Evolutionary conservation across 2,888 invertebrate species (phyloP), one percentile per base, ranked within the genome.

Genomic region (Stegophylla sp.): DNA sequence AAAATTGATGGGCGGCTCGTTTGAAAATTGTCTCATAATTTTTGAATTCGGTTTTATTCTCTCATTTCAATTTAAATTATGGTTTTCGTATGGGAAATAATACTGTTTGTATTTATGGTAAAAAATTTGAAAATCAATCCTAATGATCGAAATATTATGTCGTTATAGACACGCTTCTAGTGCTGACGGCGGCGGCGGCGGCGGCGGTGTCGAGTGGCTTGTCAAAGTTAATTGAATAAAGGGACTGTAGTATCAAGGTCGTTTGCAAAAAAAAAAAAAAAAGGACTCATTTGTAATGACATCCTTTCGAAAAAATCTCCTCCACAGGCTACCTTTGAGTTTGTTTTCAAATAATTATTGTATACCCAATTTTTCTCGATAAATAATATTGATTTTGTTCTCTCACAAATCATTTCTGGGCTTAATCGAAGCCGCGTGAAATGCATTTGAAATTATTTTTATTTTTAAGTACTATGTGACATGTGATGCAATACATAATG

Each of bases 201-300:
- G n/a, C 28, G 51, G 34, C 51, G 20, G 59, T 59, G 56, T 56
- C 3, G 45, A 45, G 28, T n/a, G 28, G 45, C 17, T 45, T 69
- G 67, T 69, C 23, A 45, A n/a, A 28, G 15, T 77, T 69, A 77
- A 77, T 69, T 77, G 67, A 77, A 77, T 67, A 69, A 77, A 59
- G 77, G 77, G 67, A 67, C 66, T 67, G 43, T 15, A 56, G 56
- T 45, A 59, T 9, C 76, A 77, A 69, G 77, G 77, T 77, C 43
- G 59, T 69, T 34, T 59, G 28, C 28, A 1, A 17, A 45, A 66
- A 66, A n/a, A n/a, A 53, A 66, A 64, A 51, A 63, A 74, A 26
- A 20, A 63, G 17, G 0, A 76, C 66, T 41, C 64, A 17, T 67
- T 28, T 23, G 17, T 56, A 76, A 66, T 56, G 43, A 53, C 53